These are phyloP conservation scores for Apamea epomidion DNA, from an alignment of 2,888 invertebrate species.

Conservation along the genomic window DNA sequence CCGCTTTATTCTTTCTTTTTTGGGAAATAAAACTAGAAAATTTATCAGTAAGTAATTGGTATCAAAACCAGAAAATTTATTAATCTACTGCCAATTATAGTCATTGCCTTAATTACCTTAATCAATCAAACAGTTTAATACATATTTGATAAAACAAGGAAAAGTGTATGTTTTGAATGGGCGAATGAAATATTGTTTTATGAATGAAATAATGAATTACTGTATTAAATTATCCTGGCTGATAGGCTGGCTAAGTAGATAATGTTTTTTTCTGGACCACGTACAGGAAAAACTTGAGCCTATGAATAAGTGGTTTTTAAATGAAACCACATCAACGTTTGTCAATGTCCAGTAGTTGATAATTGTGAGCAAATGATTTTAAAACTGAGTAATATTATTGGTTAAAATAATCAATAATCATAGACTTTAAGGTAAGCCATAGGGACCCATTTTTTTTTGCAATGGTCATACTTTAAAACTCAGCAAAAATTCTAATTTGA, in stretches of 20 bases:
- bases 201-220: not conserved
- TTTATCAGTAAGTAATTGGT: not conserved
- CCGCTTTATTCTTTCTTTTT: not conserved
- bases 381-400: not conserved
- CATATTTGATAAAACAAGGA: conserved; percentile 21
- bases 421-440: not conserved
- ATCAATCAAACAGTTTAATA: not conserved
- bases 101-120: not conserved
- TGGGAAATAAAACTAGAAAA: not conserved
- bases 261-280: not conserved
- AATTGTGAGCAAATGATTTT: not conserved
- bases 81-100: not conserved
- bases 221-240: not conserved
- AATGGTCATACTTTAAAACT: not conserved
- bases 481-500: not conserved
- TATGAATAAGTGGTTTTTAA: not conserved
- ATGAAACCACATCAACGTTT: not conserved
- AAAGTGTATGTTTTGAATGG: not conserved
- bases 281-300: not conserved
- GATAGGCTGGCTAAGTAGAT: not conserved
- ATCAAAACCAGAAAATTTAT: not conserved
- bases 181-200: conserved; percentile 5
- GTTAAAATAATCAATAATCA: not conserved
- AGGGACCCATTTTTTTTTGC: not conserved
- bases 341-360: not conserved